Evolutionary conservation across 2,888 invertebrate species (phyloP).

Genomic region (Endomychus coccineus): DNA sequence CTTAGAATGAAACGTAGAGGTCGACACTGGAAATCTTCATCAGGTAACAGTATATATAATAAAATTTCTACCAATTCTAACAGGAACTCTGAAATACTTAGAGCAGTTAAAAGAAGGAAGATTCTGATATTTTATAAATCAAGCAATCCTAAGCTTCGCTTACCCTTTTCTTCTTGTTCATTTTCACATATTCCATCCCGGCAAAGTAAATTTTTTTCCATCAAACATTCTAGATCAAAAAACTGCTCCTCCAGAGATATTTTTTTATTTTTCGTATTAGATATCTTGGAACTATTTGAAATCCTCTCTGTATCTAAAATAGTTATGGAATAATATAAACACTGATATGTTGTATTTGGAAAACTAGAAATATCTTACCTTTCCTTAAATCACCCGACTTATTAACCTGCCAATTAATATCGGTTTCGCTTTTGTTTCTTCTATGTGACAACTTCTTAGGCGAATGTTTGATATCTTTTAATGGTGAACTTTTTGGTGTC

Average conservation of each 20-base stretch:
- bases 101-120: background rate
- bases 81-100: conserved; percentile 57
- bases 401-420: conserved; percentile 56
- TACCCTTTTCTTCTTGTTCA: conserved; percentile 55
- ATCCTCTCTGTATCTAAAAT: conserved; percentile 34
- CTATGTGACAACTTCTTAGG: conserved; percentile 48
- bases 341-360: conserved; percentile 35
- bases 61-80: conserved; percentile 77
- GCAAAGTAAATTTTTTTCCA: conserved; percentile 73
- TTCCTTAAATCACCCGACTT: conserved; percentile 29
- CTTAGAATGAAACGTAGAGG: conserved; percentile 69
- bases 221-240: conserved; percentile 81
- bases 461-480: conserved; percentile 35
- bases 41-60: conserved; percentile 73
- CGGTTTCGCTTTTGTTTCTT: conserved; percentile 68
- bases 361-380: too few relatives aligned
- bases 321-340: too few relatives aligned
- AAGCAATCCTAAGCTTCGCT: conserved; percentile 1
- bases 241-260: conserved; percentile 63
- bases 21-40: conserved; percentile 77
- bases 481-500: conserved; percentile 35
- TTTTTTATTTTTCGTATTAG: conserved; percentile 41
- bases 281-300: conserved; percentile 57
- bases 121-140: background rate
- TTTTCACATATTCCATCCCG: conserved; percentile 74